Conservation (phyloP, 2,797 vertebrate genomes). For the Trachurus trachurus region DNA sequence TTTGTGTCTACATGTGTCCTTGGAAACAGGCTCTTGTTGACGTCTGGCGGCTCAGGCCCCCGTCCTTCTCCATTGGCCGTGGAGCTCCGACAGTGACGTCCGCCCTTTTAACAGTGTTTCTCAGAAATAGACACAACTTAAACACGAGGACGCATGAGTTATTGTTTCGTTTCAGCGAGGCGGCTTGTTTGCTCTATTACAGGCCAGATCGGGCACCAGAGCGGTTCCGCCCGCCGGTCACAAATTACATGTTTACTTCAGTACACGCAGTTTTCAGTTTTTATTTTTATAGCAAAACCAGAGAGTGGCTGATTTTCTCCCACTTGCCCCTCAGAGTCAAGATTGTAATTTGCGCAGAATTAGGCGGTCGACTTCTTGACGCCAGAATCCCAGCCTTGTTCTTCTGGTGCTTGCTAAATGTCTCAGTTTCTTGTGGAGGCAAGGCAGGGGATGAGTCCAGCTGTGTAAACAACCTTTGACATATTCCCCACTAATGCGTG, state of each 20-base stretch:
- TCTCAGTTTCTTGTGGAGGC: slow-evolving; percentile 67
- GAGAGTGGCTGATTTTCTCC: slow-evolving; percentile 63
- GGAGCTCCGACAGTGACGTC: slow-evolving; percentile 29
- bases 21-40: slow-evolving; percentile 5
- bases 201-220: slow-evolving; percentile 65
- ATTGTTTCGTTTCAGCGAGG: slow-evolving; percentile 46
- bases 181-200: slow-evolving; percentile 69
- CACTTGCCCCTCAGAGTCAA: slow-evolving; percentile 55
- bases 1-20: slow-evolving; percentile 15
- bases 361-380: slow-evolving; percentile 60
- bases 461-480: slow-evolving; percentile 75
- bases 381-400: slow-evolving; percentile 74
- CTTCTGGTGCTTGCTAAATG: slow-evolving; percentile 72
- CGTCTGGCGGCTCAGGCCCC: slow-evolving; percentile 11
- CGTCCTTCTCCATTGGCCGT: slow-evolving; percentile 11
- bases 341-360: slow-evolving; percentile 79
- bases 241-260: slow-evolving; percentile 82
- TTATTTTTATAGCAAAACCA: slow-evolving; percentile 73
- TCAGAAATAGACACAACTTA: slow-evolving; percentile 57
- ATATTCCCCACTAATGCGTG: slow-evolving; percentile 45
- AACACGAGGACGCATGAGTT: slow-evolving; percentile 51
- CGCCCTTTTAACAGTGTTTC: slow-evolving; percentile 27
- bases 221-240: slow-evolving; percentile 67
- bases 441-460: slow-evolving; percentile 67
- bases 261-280: slow-evolving; percentile 56